These are phyloP conservation scores for Philopotamus ludificatus DNA, from an alignment of 1,140 invertebrate genomes.

Conservation along the genomic window DNA sequence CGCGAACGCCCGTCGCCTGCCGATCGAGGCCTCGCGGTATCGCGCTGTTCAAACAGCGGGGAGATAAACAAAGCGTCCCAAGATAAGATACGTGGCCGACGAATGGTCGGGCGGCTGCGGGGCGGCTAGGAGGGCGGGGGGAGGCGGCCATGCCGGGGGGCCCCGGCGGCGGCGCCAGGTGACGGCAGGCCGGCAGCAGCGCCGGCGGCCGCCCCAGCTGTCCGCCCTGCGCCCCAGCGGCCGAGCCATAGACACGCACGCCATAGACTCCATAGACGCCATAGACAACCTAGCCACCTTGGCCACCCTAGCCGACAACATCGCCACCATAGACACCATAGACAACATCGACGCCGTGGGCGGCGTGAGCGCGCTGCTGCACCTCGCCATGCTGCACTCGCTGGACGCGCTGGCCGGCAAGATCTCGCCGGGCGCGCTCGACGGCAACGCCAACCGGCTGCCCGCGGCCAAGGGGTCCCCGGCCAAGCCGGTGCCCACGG, in stretches of 20 bases:
- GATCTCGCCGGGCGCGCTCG: constrained; percentile 68
- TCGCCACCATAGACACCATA: constrained; percentile 9
- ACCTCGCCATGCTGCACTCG: constrained; percentile 71
- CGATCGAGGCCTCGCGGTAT: neutral
- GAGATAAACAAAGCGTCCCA: constrained; percentile 8
- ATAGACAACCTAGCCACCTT: too few relatives aligned
- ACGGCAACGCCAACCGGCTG: constrained; percentile 60
- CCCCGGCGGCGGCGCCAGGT: constrained; percentile 13
- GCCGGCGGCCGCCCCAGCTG: constrained; percentile 27
- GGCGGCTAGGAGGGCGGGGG: constrained; percentile 9
- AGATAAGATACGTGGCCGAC: constrained; percentile 25
- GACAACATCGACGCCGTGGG: constrained; percentile 40
- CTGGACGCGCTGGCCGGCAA: constrained; percentile 77
- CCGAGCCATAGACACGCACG: constrained; percentile 46
- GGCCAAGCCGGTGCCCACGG: constrained; percentile 43
- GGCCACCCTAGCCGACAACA: neutral
- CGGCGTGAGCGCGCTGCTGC: constrained; percentile 48
- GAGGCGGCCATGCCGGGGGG: constrained; percentile 28
- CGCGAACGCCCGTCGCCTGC: neutral
- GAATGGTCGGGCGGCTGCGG: constrained; percentile 20
- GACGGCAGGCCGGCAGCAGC: constrained; percentile 1
- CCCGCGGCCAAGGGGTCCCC: constrained; percentile 43
- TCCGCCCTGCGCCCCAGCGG: constrained; percentile 40
- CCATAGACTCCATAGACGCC: too few relatives aligned
- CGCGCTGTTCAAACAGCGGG: neutral